Conservation (phyloP, 2,113 vertebrate genomes). For the Struthio camelus region DNA sequence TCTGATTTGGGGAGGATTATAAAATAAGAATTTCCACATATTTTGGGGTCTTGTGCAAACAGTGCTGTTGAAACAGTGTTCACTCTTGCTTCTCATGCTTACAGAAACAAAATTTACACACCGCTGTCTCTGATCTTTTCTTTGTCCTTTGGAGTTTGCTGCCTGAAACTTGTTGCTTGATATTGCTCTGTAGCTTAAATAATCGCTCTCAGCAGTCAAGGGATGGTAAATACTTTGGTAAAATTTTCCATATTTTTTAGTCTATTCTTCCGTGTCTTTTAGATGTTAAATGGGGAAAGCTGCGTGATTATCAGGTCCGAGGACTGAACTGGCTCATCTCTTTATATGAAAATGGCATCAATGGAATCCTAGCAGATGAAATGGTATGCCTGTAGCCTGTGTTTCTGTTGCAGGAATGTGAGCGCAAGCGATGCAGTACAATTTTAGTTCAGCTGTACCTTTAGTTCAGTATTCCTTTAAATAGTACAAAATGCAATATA, state of each 20-base stretch:
- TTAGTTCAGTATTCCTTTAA: background rate
- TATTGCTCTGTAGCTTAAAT: background rate
- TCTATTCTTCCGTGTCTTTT: background rate
- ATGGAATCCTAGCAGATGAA: conserved; percentile 97
- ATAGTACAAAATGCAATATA: background rate
- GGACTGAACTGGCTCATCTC: conserved; percentile 99
- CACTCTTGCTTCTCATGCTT: background rate
- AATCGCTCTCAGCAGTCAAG: background rate
- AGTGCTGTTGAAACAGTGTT: background rate
- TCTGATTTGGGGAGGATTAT: background rate
- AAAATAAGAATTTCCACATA: background rate
- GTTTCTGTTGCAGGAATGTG: background rate
- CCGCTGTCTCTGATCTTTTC: background rate
- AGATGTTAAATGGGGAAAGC: conserved; percentile 94
- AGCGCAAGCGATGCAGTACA: background rate
- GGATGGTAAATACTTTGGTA: background rate
- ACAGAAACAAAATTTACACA: background rate
- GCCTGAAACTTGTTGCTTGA: background rate
- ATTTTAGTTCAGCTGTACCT: background rate
- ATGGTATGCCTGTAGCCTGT: conserved; percentile 81
- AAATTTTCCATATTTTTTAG: background rate
- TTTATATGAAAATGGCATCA: conserved; percentile 98
- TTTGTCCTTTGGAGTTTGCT: background rate
- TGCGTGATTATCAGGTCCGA: conserved; percentile 96
- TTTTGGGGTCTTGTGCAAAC: background rate